These are phyloP conservation scores for Colossoma macropomum DNA, from an alignment of 2,113 vertebrate genomes.

Conservation along the genomic window DNA sequence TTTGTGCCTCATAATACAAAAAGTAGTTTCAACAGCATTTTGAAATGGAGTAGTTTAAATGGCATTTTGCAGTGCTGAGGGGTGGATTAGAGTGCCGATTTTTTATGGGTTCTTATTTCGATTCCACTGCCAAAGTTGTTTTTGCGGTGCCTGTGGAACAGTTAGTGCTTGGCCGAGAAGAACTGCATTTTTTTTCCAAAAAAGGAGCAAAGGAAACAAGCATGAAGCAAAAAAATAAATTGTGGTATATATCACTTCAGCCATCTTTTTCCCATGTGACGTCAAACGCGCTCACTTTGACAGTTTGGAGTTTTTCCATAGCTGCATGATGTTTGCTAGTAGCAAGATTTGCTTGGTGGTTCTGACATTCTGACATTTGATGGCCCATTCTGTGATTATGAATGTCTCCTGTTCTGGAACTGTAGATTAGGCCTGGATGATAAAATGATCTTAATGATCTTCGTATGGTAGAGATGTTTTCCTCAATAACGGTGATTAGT, in stretches of 20 bases:
- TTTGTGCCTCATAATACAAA: neutral
- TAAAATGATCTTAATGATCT: too few species aligned
- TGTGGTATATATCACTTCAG: constrained; percentile 12
- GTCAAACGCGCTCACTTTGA: neutral
- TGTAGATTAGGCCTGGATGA: too few species aligned
- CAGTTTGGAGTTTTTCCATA: neutral
- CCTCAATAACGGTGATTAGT: too few species aligned
- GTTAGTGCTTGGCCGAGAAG: neutral
- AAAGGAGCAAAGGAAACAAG: constrained; percentile 10
- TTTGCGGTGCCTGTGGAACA: constrained; percentile 3
- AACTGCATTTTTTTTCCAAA: neutral
- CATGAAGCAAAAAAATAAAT: neutral
- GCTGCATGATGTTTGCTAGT: neutral
- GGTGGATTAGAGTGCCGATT: too few species aligned
- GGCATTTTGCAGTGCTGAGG: too few species aligned
- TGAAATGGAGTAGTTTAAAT: neutral
- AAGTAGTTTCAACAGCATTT: neutral
- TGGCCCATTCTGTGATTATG: neutral
- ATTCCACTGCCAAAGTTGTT: constrained; percentile 11
- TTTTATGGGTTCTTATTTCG: constrained; percentile 8
- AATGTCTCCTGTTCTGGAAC: neutral
- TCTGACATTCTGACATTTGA: neutral
- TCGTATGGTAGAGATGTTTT: too few species aligned
- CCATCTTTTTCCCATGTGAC: neutral
- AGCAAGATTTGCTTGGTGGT: neutral